Conservation (phyloP, 2,888 invertebrate genomes). For the Cheilosia variabilis region DNA sequence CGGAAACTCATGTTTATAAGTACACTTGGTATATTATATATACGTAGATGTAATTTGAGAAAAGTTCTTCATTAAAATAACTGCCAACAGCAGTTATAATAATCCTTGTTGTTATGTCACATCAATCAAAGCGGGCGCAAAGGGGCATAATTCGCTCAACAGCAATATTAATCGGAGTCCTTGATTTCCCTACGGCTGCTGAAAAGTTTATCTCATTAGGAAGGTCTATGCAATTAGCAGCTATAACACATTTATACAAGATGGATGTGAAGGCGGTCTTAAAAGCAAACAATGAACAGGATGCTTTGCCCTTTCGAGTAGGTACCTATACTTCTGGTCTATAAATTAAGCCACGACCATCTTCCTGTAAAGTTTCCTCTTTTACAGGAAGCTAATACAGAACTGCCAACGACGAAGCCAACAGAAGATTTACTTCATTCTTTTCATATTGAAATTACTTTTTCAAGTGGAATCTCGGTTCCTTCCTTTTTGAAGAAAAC, state of each 20-base stretch:
- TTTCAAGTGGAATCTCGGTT: not conserved
- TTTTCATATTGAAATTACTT: conserved; percentile 32
- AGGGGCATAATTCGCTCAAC: not conserved
- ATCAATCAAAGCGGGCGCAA: conserved; percentile 26
- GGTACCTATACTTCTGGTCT: conserved; percentile 6
- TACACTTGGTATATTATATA: no score
- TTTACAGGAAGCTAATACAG: not conserved
- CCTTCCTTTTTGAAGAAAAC: not conserved
- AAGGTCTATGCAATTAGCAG: no score
- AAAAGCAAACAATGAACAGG: no score
- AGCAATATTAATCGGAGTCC: no score
- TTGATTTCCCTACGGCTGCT: no score
- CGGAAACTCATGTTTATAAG: no score
- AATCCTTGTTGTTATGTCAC: conserved; percentile 25
- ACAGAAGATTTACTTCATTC: conserved; percentile 1
- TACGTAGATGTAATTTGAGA: not conserved
- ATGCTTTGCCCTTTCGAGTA: not conserved
- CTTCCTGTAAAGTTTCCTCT: not conserved
- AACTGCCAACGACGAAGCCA: conserved; percentile 6
- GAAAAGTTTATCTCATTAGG: no score
- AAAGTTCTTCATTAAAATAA: conserved; percentile 21
- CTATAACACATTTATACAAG: no score
- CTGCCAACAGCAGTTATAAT: conserved; percentile 25
- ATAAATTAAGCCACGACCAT: not conserved
- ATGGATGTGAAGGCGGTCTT: no score